Evolutionary conservation across 2,888 invertebrate genomes (phyloP).

Genomic region (Ecdyonurus torrentis): DNA sequence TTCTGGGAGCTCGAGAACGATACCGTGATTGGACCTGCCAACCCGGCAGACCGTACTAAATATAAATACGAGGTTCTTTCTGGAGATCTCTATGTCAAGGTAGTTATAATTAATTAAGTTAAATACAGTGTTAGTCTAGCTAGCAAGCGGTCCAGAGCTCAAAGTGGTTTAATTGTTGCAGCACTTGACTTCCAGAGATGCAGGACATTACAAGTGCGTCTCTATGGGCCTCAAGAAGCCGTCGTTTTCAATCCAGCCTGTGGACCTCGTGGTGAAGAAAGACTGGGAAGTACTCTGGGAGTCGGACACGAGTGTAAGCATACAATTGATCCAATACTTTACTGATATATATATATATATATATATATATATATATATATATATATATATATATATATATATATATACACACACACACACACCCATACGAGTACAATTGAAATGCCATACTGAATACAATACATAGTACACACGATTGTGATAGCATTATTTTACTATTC

Average conservation of each 20-base stretch:
- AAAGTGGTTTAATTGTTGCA: too few species aligned
- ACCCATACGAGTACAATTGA: background rate
- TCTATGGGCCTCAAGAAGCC: conserved; percentile 37
- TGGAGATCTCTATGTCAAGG: conserved; percentile 46
- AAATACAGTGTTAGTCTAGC: background rate
- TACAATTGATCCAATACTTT: too few species aligned
- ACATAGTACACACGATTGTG: too few species aligned
- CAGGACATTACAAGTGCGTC: conserved; percentile 46
- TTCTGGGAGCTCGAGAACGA: conserved; percentile 41
- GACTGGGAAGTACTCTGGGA: conserved; percentile 26
- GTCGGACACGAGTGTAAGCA: conserved; percentile 25
- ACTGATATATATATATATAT: too few species aligned
- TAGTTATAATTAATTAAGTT: conserved; percentile 23
- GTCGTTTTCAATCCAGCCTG: conserved; percentile 34
- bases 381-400: background rate
- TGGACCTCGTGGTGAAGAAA: conserved; percentile 41
- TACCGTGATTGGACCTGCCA: conserved; percentile 43
- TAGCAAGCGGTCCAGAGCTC: too few species aligned
- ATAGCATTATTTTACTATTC: too few species aligned
- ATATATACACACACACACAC: background rate
- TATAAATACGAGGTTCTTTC: conserved; percentile 51
- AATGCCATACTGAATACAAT: background rate
- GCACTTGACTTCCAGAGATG: conserved; percentile 41
- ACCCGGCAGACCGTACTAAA: conserved; percentile 34
- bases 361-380: background rate